phyloP scores from a whole-genome alignment of 2,113 vertebrate species.

The Ceyx cyanopectus region DNA sequence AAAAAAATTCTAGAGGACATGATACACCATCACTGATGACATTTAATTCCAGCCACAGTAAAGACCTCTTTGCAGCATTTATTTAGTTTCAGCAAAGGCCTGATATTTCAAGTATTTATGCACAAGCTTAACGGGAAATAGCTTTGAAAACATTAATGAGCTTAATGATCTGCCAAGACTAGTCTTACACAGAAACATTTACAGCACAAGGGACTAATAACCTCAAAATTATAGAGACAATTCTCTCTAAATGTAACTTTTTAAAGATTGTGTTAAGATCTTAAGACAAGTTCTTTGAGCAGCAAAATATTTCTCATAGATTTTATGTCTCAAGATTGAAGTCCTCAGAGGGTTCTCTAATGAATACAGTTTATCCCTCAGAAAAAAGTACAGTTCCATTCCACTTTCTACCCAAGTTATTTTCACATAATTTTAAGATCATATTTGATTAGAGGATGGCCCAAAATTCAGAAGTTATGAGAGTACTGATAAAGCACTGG shows the following conservation, averaged over 20 bases:
- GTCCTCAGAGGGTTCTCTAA: neutral
- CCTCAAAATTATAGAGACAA: neutral
- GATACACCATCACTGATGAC: neutral
- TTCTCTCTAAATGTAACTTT: neutral
- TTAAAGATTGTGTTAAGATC: neutral
- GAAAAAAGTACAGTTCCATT: slow-evolving; percentile 12
- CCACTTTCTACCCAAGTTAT: neutral
- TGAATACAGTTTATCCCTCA: neutral
- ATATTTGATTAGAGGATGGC: neutral
- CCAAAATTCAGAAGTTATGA: neutral
- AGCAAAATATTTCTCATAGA: slow-evolving; percentile 2
- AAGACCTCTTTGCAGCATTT: neutral
- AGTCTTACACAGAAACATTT: slow-evolving; percentile 10
- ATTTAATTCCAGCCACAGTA: neutral
- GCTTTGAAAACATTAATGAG: slow-evolving; percentile 6
- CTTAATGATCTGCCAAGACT: neutral
- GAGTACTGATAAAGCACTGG: neutral
- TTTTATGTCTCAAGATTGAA: neutral
- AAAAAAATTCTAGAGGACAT: neutral
- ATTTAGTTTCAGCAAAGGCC: neutral
- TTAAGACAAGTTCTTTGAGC: neutral
- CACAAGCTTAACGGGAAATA: neutral
- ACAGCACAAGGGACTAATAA: slow-evolving; percentile 10
- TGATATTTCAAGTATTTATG: slow-evolving; percentile 1
- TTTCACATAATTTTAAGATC: neutral